A percentile compares a stretch with the other conserved stretches of the same genome.
Conservation (phyloP, 2,113 vertebrate species). For the Cettia cetti region DNA sequence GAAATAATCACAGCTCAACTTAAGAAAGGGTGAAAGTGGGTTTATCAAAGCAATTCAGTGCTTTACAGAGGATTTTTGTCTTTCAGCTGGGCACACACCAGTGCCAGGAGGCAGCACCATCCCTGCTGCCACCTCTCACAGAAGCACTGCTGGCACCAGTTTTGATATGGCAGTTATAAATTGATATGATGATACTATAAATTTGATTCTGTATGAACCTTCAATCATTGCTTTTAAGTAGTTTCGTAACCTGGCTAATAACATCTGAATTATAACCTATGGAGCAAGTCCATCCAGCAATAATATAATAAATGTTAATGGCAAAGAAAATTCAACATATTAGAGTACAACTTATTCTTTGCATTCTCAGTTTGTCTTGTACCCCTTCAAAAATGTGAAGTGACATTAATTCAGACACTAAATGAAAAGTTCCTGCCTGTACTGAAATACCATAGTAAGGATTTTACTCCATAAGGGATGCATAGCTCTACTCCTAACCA, state of each 20-base stretch:
- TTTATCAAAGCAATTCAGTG: not conserved
- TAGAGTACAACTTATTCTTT: not conserved
- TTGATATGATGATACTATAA: not conserved
- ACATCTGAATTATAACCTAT: not conserved
- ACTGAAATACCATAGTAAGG: slow-evolving; percentile 20
- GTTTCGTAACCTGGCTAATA: not conserved
- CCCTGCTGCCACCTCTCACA: not conserved
- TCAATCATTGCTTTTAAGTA: not conserved
- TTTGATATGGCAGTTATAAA: not conserved
- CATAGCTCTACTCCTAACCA: slow-evolving; percentile 31
- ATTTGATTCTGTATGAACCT: not conserved
- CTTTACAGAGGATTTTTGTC: not conserved
- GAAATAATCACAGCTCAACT: not conserved
- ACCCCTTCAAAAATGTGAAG: not conserved
- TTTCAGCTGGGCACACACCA: not conserved
- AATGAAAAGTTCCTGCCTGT: not conserved
- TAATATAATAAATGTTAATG: not conserved
- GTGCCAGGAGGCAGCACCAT: not conserved
- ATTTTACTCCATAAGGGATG: slow-evolving; percentile 49
- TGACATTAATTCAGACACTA: not conserved
- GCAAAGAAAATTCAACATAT: not conserved
- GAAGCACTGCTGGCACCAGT: not conserved
- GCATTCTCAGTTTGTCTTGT: not conserved
- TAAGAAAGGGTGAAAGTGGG: fast-evolving
- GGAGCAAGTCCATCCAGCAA: not conserved